Percentiles rank a stretch among this genome's conserved stretches.
phyloP scores from a whole-genome alignment of 64 coral and sea anemone genomes.

The Montipora foliosa region DNA sequence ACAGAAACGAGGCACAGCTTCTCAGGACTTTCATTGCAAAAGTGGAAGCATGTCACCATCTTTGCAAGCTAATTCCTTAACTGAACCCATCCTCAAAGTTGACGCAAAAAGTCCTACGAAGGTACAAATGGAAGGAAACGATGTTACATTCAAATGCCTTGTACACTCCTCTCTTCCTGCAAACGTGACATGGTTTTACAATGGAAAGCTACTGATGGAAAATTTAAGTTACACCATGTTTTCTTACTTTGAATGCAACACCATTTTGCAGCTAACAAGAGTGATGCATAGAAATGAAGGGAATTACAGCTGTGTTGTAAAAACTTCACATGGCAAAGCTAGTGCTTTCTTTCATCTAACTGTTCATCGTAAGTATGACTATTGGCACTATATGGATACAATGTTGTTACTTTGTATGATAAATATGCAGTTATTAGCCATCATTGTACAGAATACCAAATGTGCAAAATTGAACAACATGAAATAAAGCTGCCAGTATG shows the following conservation, averaged over 20 bases:
- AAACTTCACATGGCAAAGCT: not conserved
- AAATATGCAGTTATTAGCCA: too few relatives aligned
- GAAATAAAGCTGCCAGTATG: too few relatives aligned
- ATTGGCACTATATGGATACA: too few relatives aligned
- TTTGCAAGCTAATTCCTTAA: not conserved
- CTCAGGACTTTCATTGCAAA: not conserved
- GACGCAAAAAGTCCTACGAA: not conserved
- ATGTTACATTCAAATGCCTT: not conserved
- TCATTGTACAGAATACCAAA: too few relatives aligned
- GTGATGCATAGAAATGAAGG: not conserved
- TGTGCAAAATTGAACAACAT: too few relatives aligned
- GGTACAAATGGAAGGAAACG: not conserved
- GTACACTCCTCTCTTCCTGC: not conserved
- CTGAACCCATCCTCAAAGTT: not conserved
- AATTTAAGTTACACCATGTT: not conserved
- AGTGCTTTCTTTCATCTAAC: not conserved
- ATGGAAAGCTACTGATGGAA: not conserved
- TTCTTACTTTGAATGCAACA: not conserved
- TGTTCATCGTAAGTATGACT: not conserved
- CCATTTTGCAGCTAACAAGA: not conserved
- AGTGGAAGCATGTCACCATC: not conserved
- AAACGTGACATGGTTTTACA: slow-evolving; percentile 19
- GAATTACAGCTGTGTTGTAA: slow-evolving; percentile 12
- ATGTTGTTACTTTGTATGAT: too few relatives aligned
- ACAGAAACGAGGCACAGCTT: not conserved